Conservation (phyloP, 2,888 invertebrate species). For the Chrysolina haemoptera region DNA sequence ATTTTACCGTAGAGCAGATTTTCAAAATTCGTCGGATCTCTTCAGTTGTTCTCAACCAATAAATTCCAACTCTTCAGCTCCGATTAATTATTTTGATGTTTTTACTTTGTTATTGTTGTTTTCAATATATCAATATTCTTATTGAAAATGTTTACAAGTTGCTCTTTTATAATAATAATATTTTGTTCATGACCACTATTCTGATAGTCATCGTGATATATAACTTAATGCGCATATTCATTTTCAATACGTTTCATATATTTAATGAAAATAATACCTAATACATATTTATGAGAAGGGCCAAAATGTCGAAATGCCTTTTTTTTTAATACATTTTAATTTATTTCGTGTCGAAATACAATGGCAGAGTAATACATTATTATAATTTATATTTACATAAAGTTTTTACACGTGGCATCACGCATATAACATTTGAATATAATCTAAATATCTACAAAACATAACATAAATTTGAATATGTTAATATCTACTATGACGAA, state of each 20-base stretch:
- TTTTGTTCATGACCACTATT: too few species aligned
- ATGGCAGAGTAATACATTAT: slow-evolving; percentile 21
- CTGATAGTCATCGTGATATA: too few species aligned
- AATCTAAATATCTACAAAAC: slow-evolving; percentile 31
- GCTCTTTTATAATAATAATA: too few species aligned
- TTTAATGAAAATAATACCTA: background rate
- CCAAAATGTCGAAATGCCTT: background rate
- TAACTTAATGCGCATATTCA: too few species aligned
- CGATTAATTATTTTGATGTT: too few species aligned
- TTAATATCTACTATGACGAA: slow-evolving; percentile 10
- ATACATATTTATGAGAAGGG: background rate
- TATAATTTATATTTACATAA: slow-evolving; percentile 21
- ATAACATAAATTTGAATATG: slow-evolving; percentile 30
- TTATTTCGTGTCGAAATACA: slow-evolving; percentile 15
- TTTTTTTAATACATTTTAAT: background rate
- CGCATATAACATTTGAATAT: slow-evolving; percentile 34
- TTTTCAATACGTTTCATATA: background rate
- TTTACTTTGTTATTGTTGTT: too few species aligned
- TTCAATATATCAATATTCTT: too few species aligned
- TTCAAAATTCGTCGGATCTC: too few species aligned
- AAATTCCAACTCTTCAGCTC: too few species aligned
- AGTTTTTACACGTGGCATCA: slow-evolving; percentile 30
- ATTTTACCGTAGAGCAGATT: too few species aligned
- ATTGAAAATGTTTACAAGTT: too few species aligned
- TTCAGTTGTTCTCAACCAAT: too few species aligned